Percentiles rank a stretch among this genome's conserved stretches.
These are phyloP conservation scores for Serilophus lunatus DNA, from an alignment of 2,113 vertebrate species.

Conservation along the genomic window DNA sequence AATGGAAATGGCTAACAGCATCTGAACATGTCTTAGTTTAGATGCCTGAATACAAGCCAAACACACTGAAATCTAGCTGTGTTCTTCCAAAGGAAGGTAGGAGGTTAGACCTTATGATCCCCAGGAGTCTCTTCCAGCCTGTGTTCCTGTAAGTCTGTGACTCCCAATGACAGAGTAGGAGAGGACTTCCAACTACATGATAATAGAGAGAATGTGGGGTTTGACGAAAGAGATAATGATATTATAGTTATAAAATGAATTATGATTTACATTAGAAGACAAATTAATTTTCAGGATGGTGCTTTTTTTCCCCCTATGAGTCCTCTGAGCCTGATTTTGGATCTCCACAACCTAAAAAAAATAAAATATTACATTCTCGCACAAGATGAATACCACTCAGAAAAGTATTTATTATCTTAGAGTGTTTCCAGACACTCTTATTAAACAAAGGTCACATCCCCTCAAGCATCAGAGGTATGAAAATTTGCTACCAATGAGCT, in stretches of 20 bases:
- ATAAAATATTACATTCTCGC: not conserved
- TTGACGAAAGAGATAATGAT: not conserved
- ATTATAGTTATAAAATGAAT: not conserved
- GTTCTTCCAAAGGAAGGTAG: not conserved
- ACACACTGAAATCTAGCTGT: not conserved
- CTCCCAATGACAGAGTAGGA: not conserved
- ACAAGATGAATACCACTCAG: not conserved
- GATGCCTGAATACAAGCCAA: not conserved
- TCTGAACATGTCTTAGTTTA: not conserved
- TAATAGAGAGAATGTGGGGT: not conserved
- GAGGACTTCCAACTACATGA: not conserved
- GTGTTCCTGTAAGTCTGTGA: not conserved
- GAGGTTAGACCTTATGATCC: not conserved
- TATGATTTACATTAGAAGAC: not conserved
- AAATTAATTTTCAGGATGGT: not conserved
- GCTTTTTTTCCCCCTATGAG: not conserved
- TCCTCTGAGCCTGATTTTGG: not conserved
- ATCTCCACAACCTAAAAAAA: not conserved
- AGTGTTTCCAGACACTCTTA: not conserved
- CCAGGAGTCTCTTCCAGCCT: not conserved
- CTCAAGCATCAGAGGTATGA: not conserved
- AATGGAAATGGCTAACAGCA: not conserved
- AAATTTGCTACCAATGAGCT: not conserved
- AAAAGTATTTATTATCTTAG: not conserved
- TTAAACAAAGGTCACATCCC: conserved; percentile 2